Conservation (phyloP, 64 coral and sea anemone species). For the Stylophora pistillata region DNA sequence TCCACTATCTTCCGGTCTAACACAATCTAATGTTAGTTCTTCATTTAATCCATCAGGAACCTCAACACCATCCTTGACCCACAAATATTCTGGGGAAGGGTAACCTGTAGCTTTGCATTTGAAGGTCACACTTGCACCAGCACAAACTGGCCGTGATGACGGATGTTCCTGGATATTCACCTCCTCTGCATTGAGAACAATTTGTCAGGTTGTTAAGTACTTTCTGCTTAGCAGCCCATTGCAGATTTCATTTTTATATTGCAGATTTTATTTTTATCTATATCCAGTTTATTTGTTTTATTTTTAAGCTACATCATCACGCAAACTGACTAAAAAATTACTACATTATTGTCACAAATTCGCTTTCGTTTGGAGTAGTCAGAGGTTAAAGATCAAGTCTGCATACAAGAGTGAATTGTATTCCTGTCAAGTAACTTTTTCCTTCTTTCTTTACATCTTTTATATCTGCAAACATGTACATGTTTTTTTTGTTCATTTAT, state of each 20-base stretch:
- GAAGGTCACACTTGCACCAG: slow-evolving; percentile 48
- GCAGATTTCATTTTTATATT: no score
- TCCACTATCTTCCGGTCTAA: slow-evolving; percentile 47
- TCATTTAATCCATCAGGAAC: slow-evolving; percentile 68
- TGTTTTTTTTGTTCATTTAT: neutral
- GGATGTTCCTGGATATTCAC: slow-evolving; percentile 83
- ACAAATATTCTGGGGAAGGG: slow-evolving; percentile 66
- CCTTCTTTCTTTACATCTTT: no score
- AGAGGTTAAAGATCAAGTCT: no score
- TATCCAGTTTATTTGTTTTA: neutral
- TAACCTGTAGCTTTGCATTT: slow-evolving; percentile 70
- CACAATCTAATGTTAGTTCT: slow-evolving; percentile 55
- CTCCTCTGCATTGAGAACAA: slow-evolving; percentile 40
- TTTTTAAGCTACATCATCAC: neutral
- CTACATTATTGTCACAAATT: no score
- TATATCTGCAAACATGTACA: no score
- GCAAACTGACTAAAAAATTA: no score
- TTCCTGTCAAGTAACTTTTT: no score
- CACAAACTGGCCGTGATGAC: slow-evolving; percentile 54
- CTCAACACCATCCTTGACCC: slow-evolving; percentile 72
- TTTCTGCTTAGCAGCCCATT: neutral
- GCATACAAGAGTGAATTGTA: no score
- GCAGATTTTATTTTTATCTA: no score
- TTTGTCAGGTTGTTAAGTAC: neutral
- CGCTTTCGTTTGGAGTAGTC: no score